Evolutionary conservation across 2,113 vertebrate genomes (phyloP).

Genomic region (Dendropsophus ebraccatus): DNA sequence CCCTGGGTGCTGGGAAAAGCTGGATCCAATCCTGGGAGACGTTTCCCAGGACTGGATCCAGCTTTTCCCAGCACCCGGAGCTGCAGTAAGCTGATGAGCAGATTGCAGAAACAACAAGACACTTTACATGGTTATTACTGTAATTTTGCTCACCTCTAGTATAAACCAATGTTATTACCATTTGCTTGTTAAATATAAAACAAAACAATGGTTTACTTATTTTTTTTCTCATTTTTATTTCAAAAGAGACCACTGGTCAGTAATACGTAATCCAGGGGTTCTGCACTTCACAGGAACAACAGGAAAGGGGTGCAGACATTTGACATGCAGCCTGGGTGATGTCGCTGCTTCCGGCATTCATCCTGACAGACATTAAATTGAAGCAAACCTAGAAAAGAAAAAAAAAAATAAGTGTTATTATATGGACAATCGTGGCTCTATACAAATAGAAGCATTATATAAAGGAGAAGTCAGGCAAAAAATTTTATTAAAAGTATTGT

Average conservation of each 20-base stretch:
- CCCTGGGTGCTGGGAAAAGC: too few species aligned
- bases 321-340: constrained; percentile 23
- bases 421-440: neutral
- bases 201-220: neutral
- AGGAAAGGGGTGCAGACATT: constrained; percentile 28
- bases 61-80: too few species aligned
- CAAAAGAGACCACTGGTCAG: constrained; percentile 44
- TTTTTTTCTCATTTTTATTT: constrained; percentile 46
- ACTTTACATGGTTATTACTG: too few species aligned
- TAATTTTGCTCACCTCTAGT: too few species aligned
- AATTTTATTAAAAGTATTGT: too few species aligned
- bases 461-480: too few species aligned
- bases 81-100: too few species aligned
- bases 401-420: neutral
- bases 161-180: neutral
- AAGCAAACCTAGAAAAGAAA: constrained; percentile 11
- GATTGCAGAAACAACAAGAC: too few species aligned
- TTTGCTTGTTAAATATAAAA: neutral
- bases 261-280: constrained; percentile 2
- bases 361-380: constrained; percentile 4
- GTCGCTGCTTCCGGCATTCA: neutral
- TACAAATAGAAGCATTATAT: too few species aligned
- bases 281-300: neutral
- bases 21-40: too few species aligned
- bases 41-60: too few species aligned